Evolutionary conservation across 2,113 vertebrate genomes (phyloP).

Genomic region (Sitta europaea): DNA sequence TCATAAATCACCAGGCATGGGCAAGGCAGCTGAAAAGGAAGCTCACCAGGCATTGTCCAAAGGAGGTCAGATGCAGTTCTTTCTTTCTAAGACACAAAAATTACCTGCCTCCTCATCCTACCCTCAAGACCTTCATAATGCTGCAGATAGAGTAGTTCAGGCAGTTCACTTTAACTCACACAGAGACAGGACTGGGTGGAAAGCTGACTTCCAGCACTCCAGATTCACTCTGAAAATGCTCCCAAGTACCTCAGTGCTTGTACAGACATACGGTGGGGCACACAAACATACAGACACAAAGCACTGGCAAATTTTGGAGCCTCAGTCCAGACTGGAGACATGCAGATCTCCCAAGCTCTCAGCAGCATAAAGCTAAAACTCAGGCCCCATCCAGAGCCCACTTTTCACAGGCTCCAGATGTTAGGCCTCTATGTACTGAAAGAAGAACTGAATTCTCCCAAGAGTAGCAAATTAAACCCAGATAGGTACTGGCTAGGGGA

Average conservation of each 20-base stretch:
- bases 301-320: neutral
- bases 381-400: neutral
- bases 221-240: neutral
- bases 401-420: neutral
- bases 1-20: neutral
- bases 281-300: neutral
- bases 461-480: neutral
- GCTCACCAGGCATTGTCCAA: neutral
- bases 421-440: neutral
- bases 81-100: neutral
- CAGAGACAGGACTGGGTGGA: accelerated
- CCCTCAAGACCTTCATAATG: neutral
- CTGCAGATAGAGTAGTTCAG: neutral
- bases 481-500: neutral
- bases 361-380: neutral
- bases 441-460: neutral
- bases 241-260: neutral
- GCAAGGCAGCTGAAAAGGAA: neutral
- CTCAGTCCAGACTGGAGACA: neutral
- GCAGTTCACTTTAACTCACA: neutral
- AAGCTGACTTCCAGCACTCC: neutral
- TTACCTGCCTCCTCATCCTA: neutral
- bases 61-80: neutral
- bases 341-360: neutral
- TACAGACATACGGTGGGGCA: accelerated